Evolutionary conservation across 2,888 invertebrate genomes (phyloP).

Genomic region (Pheosia tremula): DNA sequence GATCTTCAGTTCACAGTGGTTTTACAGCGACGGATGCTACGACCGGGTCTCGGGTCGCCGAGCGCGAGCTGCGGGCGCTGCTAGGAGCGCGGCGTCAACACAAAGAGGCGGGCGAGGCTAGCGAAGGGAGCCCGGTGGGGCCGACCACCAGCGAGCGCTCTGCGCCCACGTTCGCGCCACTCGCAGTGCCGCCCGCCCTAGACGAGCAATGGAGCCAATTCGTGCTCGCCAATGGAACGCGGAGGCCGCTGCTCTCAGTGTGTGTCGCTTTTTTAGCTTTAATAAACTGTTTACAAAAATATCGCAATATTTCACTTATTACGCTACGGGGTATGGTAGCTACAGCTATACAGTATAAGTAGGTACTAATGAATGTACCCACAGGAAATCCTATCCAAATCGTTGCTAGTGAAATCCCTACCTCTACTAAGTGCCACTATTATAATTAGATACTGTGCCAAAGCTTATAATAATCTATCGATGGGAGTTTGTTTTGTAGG

Average conservation of each 20-base stretch:
- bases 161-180: slow-evolving; percentile 43
- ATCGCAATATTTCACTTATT: slow-evolving; percentile 39
- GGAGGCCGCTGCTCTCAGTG: slow-evolving; percentile 34
- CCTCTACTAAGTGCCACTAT: too few species aligned
- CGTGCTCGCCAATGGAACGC: slow-evolving; percentile 44
- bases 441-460: too few species aligned
- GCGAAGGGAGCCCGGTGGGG: slow-evolving; percentile 1
- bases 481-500: too few species aligned
- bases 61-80: slow-evolving; percentile 61
- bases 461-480: too few species aligned
- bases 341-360: too few species aligned
- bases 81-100: slow-evolving; percentile 55
- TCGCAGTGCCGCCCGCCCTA: slow-evolving; percentile 45
- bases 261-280: slow-evolving; percentile 54
- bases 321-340: too few species aligned
- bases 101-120: slow-evolving; percentile 33
- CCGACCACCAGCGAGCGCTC: slow-evolving; percentile 8
- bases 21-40: slow-evolving; percentile 16
- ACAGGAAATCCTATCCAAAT: too few species aligned
- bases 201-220: slow-evolving; percentile 61
- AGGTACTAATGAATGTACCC: too few species aligned
- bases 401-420: too few species aligned
- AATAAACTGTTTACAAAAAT: slow-evolving; percentile 65
- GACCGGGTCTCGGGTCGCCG: slow-evolving; percentile 50
- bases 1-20: background rate